phyloP scores from a whole-genome alignment of 1,140 invertebrate species.

The Dryas iulia region DNA sequence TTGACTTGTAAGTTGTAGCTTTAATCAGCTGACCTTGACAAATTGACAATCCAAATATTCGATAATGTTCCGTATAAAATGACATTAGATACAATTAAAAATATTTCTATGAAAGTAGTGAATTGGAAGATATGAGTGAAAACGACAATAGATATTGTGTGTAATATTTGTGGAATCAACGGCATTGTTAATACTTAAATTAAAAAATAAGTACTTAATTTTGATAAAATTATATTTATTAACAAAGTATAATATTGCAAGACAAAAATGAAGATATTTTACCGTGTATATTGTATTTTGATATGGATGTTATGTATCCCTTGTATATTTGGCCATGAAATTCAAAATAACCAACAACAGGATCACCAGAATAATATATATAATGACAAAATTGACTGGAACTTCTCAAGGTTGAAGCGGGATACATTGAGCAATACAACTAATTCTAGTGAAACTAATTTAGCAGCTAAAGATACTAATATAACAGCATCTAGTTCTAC shows the following conservation, averaged over 20 bases:
- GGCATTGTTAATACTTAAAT: neutral
- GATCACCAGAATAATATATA: neutral
- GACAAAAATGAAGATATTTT: neutral
- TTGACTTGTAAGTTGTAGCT: neutral
- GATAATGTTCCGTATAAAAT: neutral
- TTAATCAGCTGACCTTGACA: conserved; percentile 12
- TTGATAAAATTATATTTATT: neutral
- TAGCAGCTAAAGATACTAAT: conserved; percentile 37
- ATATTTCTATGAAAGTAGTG: neutral
- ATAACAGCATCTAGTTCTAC: conserved; percentile 47
- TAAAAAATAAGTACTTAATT: neutral
- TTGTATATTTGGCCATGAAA: neutral
- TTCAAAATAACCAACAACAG: neutral
- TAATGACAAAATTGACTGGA: conserved; percentile 21
- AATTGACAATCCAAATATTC: neutral
- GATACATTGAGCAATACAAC: conserved; percentile 38
- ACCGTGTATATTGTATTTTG: conserved; percentile 7
- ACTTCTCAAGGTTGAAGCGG: conserved; percentile 57
- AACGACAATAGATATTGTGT: neutral
- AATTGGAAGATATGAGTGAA: neutral
- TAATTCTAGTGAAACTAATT: conserved; percentile 55
- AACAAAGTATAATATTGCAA: neutral
- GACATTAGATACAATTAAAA: neutral
- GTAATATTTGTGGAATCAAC: neutral
- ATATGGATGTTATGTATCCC: conserved; percentile 6